A percentile compares a stretch with the other conserved stretches of the same genome.
Evolutionary conservation across 1,140 invertebrate species (phyloP).

Genomic region (Pantala flavescens): DNA sequence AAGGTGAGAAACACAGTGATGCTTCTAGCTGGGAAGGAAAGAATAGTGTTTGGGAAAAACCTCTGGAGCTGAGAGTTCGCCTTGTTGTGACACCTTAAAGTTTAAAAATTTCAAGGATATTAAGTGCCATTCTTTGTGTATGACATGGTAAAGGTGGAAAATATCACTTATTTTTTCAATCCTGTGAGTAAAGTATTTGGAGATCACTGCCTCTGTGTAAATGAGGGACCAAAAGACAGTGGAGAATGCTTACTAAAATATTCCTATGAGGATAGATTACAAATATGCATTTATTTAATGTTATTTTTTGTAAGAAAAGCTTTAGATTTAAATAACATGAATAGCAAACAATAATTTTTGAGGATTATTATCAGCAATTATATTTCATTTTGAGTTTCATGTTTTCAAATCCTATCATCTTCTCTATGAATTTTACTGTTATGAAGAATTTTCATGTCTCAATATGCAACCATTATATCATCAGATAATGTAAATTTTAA

Average conservation of each 20-base stretch:
- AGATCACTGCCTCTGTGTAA: neutral
- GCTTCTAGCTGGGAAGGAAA: slow-evolving; percentile 20
- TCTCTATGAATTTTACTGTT: no score
- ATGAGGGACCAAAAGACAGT: slow-evolving; percentile 11
- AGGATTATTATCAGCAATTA: no score
- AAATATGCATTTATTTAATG: no score
- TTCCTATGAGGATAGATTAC: neutral
- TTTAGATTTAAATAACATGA: no score
- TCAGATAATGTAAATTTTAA: no score
- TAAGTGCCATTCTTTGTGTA: slow-evolving; percentile 8
- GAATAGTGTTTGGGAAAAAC: slow-evolving; percentile 40
- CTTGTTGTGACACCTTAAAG: slow-evolving; percentile 32
- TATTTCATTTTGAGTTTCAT: no score
- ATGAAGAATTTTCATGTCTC: no score
- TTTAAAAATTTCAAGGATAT: neutral
- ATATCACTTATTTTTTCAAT: neutral
- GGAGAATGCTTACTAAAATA: neutral
- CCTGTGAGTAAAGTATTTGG: neutral
- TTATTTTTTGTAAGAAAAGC: no score
- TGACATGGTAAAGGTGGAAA: neutral
- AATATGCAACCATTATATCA: no score
- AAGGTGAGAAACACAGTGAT: slow-evolving; percentile 25
- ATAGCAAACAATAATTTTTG: no score
- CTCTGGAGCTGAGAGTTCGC: slow-evolving; percentile 40
- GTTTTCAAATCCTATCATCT: no score